These are phyloP conservation scores for Tenualosa ilisha DNA, from an alignment of 2,797 vertebrate species.

Conservation along the genomic window DNA sequence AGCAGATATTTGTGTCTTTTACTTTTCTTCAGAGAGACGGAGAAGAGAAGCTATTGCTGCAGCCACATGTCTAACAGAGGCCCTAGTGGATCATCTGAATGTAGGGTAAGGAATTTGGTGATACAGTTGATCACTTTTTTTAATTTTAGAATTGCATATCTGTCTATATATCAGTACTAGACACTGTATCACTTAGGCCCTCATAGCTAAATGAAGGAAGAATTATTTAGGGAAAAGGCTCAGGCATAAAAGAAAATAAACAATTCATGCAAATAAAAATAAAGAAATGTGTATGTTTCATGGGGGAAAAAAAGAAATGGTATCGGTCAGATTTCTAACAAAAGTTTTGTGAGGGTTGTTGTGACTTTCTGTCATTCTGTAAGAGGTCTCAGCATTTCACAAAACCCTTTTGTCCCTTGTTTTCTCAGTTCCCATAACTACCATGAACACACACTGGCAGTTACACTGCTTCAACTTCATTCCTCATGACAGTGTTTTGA, in stretches of 20 bases:
- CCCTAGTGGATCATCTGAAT: conserved; percentile 91
- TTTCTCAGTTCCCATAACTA: too few species aligned
- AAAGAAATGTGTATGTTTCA: not conserved
- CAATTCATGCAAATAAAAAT: not conserved
- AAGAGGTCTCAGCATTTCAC: not conserved
- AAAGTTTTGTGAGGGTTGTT: not conserved
- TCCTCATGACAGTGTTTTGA: not conserved
- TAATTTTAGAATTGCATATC: not conserved
- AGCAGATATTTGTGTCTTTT: not conserved
- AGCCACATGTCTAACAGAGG: conserved; percentile 89
- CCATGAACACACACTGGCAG: not conserved
- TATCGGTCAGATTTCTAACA: not conserved
- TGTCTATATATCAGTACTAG: not conserved
- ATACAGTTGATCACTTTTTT: not conserved
- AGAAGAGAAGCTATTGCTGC: conserved; percentile 87
- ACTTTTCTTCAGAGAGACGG: conserved; percentile 76
- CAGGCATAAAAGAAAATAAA: not conserved
- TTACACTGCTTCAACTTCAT: not conserved
- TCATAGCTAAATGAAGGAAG: not conserved
- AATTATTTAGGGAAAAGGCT: not conserved
- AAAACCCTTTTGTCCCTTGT: not conserved
- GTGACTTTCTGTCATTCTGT: not conserved
- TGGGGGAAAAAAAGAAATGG: too few species aligned
- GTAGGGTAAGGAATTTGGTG: conserved; percentile 79
- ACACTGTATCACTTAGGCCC: not conserved